A percentile compares a stretch with the other conserved stretches of the same genome.
phyloP scores from a whole-genome alignment of 1,140 invertebrate species.

The Neodiprion pinetum region DNA sequence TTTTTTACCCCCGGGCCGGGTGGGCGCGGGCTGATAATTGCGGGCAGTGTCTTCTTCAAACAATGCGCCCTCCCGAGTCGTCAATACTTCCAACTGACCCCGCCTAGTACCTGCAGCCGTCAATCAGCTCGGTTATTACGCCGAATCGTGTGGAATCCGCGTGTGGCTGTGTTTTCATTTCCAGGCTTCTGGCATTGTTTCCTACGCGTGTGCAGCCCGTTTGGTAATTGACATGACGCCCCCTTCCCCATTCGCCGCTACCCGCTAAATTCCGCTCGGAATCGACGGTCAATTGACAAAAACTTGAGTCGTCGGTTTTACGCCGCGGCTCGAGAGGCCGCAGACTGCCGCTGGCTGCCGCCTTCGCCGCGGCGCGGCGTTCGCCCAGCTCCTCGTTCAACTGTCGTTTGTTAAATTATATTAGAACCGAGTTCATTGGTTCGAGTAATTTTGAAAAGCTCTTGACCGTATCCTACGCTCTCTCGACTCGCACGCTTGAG shows the following conservation, averaged over 20 bases:
- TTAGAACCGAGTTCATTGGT: constrained; percentile 4
- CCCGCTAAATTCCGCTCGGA: background rate
- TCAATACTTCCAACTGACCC: background rate
- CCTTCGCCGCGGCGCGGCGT: too few relatives aligned
- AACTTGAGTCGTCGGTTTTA: background rate
- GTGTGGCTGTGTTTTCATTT: constrained; percentile 1
- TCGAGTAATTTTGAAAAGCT: constrained; percentile 5
- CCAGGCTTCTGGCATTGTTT: background rate
- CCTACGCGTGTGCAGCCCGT: background rate
- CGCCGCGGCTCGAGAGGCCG: too few relatives aligned
- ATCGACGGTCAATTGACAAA: background rate
- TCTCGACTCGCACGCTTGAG: background rate
- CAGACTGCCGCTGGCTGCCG: too few relatives aligned
- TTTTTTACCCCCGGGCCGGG: too few relatives aligned
- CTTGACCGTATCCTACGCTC: background rate
- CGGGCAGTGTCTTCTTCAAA: background rate
- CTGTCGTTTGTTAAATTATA: constrained; percentile 7
- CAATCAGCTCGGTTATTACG: constrained; percentile 1
- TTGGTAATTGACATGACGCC: background rate
- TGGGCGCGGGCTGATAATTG: background rate
- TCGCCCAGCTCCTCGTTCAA: background rate
- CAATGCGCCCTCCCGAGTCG: background rate
- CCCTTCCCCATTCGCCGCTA: background rate
- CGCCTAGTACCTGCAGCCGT: constrained; percentile 1
- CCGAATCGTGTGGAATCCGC: background rate